phyloP scores from a whole-genome alignment of 2,888 invertebrate genomes.

The Acholoe squamosa region DNA sequence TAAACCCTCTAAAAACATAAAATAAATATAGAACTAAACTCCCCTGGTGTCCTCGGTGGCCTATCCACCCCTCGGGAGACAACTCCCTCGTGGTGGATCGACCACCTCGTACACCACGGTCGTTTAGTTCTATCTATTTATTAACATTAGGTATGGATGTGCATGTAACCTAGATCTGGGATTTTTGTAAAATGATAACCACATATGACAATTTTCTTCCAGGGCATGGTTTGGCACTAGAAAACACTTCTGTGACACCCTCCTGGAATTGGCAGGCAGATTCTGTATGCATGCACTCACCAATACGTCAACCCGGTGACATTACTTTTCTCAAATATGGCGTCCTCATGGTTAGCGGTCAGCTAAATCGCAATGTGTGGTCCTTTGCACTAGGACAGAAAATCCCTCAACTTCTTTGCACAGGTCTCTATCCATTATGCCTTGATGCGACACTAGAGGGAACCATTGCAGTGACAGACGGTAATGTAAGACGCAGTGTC shows the following conservation, averaged over 20 bases:
- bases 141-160: no score
- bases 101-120: no score
- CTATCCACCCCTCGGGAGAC: no score
- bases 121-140: no score
- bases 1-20: no score
- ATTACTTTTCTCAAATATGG: neutral
- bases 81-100: no score
- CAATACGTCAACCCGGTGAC: conserved; percentile 34
- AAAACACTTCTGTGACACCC: neutral
- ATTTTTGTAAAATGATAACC: no score
- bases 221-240: neutral
- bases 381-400: neutral
- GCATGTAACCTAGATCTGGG: no score
- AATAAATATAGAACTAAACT: no score
- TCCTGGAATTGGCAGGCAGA: conserved; percentile 16
- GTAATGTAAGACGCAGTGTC: neutral
- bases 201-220: neutral
- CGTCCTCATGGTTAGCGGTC: neutral
- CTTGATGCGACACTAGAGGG: neutral
- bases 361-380: neutral
- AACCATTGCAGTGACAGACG: neutral
- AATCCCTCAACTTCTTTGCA: neutral
- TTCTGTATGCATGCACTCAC: neutral
- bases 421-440: neutral
- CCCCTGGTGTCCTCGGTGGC: no score